Conservation (phyloP, 2,797 vertebrate genomes). For the Myotis myotis region DNA sequence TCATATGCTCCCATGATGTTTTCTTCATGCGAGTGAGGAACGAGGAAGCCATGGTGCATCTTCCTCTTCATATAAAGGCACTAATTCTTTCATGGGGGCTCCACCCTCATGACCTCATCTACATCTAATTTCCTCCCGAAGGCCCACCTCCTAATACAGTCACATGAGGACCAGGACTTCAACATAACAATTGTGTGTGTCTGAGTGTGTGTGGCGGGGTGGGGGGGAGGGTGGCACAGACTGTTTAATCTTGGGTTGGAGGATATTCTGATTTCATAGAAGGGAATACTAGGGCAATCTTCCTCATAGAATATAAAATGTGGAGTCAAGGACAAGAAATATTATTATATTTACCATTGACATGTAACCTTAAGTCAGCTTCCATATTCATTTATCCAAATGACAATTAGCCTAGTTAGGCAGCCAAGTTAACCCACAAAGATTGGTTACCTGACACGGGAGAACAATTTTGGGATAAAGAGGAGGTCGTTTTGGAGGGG, state of each 20-base stretch:
- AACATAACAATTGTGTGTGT: not conserved
- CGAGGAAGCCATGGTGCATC: not conserved
- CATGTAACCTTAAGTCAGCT: not conserved
- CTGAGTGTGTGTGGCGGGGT: not conserved
- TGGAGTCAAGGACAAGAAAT: not conserved
- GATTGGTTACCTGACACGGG: not conserved
- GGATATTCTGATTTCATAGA: not conserved
- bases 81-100: not conserved
- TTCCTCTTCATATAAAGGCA: not conserved
- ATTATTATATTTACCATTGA: not conserved
- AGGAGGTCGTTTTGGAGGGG: not conserved
- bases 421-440: not conserved
- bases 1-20: not conserved
- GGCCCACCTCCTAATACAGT: not conserved
- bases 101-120: not conserved
- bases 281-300: not conserved
- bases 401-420: not conserved
- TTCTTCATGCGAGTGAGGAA: not conserved
- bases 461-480: not conserved
- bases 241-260: not conserved
- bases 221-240: not conserved
- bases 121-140: not conserved
- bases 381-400: not conserved
- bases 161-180: not conserved
- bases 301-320: not conserved